Evolutionary conservation across 2,888 invertebrate species (phyloP).

Genomic region (Xanthia icteritia): DNA sequence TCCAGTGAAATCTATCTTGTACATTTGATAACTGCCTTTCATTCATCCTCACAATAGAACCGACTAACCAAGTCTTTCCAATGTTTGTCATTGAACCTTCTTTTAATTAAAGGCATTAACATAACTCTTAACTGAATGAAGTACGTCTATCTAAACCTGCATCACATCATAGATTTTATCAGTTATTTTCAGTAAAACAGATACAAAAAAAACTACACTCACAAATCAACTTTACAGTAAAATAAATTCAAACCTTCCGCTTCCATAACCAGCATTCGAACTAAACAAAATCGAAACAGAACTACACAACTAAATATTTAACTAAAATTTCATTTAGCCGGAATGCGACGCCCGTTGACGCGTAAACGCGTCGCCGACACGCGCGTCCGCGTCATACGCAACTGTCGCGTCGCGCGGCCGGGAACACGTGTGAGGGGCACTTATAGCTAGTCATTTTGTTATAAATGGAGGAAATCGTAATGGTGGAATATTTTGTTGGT

Average conservation of each 20-base stretch:
- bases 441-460: slow-evolving; percentile 53
- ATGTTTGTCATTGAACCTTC: background rate
- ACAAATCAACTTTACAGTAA: slow-evolving; percentile 6
- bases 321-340: slow-evolving; percentile 63
- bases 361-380: slow-evolving; percentile 70
- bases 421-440: slow-evolving; percentile 47
- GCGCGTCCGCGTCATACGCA: slow-evolving; percentile 72
- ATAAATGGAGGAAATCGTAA: slow-evolving; percentile 7
- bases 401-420: slow-evolving; percentile 36
- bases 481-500: background rate
- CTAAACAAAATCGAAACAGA: slow-evolving; percentile 54
- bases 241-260: slow-evolving; percentile 44
- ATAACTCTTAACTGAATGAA: background rate
- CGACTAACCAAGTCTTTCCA: background rate
- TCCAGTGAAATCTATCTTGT: background rate
- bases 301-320: slow-evolving; percentile 56
- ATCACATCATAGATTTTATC: background rate
- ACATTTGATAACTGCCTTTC: background rate
- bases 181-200: background rate
- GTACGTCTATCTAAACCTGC: background rate
- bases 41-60: background rate
- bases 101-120: background rate
- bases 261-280: slow-evolving; percentile 33
- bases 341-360: slow-evolving; percentile 62
- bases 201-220: background rate